These are phyloP conservation scores for Pipa parva DNA, from an alignment of 2,113 vertebrate species.

Conservation along the genomic window DNA sequence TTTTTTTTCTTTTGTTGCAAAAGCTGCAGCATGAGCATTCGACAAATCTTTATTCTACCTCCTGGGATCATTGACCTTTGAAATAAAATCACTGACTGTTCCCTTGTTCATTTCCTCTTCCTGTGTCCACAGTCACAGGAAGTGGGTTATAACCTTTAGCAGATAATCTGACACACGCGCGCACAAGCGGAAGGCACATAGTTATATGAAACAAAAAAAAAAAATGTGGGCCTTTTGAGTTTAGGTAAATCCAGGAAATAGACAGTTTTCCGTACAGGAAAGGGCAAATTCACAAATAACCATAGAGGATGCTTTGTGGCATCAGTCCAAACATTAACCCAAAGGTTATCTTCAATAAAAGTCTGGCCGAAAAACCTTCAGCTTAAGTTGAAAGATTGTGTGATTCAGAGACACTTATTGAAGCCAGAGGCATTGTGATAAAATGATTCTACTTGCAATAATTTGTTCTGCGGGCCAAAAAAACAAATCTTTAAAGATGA, in stretches of 20 bases:
- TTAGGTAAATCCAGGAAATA: slow-evolving; percentile 71
- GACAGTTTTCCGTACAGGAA: slow-evolving; percentile 60
- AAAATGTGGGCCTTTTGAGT: slow-evolving; percentile 58
- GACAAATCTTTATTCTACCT: slow-evolving; percentile 44
- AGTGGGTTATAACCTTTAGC: slow-evolving; percentile 64
- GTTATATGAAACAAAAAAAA: slow-evolving; percentile 69
- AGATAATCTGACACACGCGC: slow-evolving; percentile 68
- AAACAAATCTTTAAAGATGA: slow-evolving; percentile 27
- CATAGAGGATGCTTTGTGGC: slow-evolving; percentile 41
- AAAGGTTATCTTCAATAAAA: slow-evolving; percentile 55
- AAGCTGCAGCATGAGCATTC: slow-evolving; percentile 49
- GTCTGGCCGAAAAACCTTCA: slow-evolving; percentile 49
- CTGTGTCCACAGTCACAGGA: slow-evolving; percentile 67
- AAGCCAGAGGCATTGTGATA: slow-evolving; percentile 33
- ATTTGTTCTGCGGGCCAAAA: slow-evolving; percentile 28
- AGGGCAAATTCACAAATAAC: slow-evolving; percentile 58
- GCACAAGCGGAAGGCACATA: slow-evolving; percentile 64
- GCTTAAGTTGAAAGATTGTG: slow-evolving; percentile 46
- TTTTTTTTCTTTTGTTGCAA: slow-evolving; percentile 53
- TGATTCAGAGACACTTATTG: slow-evolving; percentile 48
- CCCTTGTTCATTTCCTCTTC: slow-evolving; percentile 72
- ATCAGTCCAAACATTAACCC: slow-evolving; percentile 31
- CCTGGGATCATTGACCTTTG: slow-evolving; percentile 62
- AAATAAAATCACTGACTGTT: slow-evolving; percentile 61
- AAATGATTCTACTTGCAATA: slow-evolving; percentile 32